Evolutionary conservation across 2,797 vertebrate species (phyloP).

Genomic region (Acrocephalus scirpaceus): DNA sequence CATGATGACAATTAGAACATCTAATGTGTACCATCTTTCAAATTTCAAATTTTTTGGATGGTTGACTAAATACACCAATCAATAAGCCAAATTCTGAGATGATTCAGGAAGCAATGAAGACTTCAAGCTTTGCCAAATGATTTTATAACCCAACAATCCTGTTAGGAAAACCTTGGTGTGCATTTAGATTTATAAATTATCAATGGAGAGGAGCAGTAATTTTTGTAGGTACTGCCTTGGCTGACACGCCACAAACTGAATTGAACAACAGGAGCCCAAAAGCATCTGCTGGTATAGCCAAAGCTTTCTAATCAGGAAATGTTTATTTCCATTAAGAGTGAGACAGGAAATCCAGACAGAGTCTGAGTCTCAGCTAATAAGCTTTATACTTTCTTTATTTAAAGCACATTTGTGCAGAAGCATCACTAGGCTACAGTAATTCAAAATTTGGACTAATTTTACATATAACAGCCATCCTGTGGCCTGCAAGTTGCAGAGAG

Average conservation of each 20-base stretch:
- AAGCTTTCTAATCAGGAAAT: not conserved
- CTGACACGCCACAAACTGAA: not conserved
- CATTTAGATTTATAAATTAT: slow-evolving; percentile 10
- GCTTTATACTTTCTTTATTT: not conserved
- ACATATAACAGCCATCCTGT: not conserved
- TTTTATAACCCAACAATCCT: not conserved
- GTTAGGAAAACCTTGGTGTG: not conserved
- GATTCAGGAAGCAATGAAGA: not conserved
- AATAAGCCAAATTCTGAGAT: not conserved
- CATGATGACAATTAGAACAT: not conserved
- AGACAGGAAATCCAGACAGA: not conserved
- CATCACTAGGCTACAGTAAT: not conserved
- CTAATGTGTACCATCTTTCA: not conserved
- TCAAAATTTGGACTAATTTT: not conserved
- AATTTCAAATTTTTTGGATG: not conserved
- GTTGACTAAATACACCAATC: slow-evolving; percentile 3
- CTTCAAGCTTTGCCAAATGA: not conserved
- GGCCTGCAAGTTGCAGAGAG: not conserved
- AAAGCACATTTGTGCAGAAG: not conserved
- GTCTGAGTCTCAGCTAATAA: not conserved
- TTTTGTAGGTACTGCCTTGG: not conserved
- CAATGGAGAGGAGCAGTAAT: not conserved
- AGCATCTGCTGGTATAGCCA: not conserved
- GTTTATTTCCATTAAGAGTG: not conserved
- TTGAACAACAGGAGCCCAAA: not conserved